These are phyloP conservation scores for Conops quadrifasciatus DNA, from an alignment of 2,888 invertebrate species.

Conservation along the genomic window DNA sequence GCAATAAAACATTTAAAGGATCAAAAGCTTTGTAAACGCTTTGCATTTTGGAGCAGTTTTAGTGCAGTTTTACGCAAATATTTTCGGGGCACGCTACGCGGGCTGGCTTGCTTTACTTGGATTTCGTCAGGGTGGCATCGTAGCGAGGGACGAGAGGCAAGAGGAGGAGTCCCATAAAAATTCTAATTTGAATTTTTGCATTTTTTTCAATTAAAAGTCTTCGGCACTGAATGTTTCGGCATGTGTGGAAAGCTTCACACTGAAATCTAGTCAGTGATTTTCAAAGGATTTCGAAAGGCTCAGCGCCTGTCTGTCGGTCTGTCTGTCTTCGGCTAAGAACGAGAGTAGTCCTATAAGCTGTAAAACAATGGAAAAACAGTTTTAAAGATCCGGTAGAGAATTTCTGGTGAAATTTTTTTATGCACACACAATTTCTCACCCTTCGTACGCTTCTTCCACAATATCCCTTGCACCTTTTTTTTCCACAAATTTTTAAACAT, in stretches of 20 bases:
- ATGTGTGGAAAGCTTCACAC: neutral
- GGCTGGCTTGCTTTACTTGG: no score
- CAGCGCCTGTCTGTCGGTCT: no score
- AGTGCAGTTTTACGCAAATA: constrained; percentile 3
- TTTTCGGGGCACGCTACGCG: neutral
- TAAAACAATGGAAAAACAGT: no score
- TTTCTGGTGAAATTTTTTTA: no score
- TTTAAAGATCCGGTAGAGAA: no score
- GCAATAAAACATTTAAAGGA: constrained; percentile 31
- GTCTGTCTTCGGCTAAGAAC: no score
- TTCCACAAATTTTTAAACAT: no score
- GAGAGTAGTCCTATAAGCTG: no score
- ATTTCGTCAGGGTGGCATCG: neutral
- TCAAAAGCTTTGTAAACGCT: constrained; percentile 29
- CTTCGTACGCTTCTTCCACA: no score
- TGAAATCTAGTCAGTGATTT: neutral
- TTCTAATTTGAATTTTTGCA: neutral
- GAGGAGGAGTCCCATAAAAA: neutral
- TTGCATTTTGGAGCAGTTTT: constrained; percentile 16
- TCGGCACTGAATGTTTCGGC: neutral
- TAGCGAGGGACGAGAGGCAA: neutral
- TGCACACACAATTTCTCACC: no score
- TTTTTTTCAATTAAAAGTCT: constrained; percentile 13
- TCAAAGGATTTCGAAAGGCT: neutral
- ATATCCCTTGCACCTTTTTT: no score